Evolutionary conservation across 2,888 invertebrate genomes (phyloP).

Genomic region (Frankliniella fusca): DNA sequence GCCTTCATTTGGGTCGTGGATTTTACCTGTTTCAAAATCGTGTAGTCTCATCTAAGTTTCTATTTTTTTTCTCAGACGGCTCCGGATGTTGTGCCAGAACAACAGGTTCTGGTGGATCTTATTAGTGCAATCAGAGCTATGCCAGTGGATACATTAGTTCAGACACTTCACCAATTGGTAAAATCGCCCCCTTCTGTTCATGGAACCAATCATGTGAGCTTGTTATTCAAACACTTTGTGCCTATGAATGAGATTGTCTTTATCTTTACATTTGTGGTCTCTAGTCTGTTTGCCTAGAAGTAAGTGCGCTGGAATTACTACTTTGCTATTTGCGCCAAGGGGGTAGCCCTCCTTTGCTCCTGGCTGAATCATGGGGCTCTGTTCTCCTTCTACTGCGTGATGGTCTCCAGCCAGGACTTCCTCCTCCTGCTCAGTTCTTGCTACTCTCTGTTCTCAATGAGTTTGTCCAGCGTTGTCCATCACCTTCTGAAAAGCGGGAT

Average conservation of each 20-base stretch:
- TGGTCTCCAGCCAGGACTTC: conserved; percentile 56
- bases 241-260: not conserved
- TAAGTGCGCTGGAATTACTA: conserved; percentile 76
- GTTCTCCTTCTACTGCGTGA: conserved; percentile 71
- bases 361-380: conserved; percentile 74
- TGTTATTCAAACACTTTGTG: not conserved
- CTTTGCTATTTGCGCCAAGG: conserved; percentile 52
- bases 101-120: conserved; percentile 71
- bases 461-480: conserved; percentile 72
- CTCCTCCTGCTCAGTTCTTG: conserved; percentile 74
- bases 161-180: conserved; percentile 75
- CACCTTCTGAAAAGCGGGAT: conserved; percentile 72
- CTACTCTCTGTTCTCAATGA: conserved; percentile 74
- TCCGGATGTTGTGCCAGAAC: conserved; percentile 63
- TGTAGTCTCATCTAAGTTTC: conserved; percentile 28
- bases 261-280: not conserved
- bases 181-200: conserved; percentile 66
- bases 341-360: conserved; percentile 58
- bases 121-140: conserved; percentile 76
- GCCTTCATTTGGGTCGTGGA: not conserved
- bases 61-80: conserved; percentile 48
- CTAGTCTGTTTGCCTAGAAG: conserved; percentile 61
- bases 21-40: not conserved
- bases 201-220: conserved; percentile 50
- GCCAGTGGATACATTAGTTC: conserved; percentile 77